Base-by-base conservation (phyloP, 2,888 invertebrate species). In the Nysson spinosus region DNA sequence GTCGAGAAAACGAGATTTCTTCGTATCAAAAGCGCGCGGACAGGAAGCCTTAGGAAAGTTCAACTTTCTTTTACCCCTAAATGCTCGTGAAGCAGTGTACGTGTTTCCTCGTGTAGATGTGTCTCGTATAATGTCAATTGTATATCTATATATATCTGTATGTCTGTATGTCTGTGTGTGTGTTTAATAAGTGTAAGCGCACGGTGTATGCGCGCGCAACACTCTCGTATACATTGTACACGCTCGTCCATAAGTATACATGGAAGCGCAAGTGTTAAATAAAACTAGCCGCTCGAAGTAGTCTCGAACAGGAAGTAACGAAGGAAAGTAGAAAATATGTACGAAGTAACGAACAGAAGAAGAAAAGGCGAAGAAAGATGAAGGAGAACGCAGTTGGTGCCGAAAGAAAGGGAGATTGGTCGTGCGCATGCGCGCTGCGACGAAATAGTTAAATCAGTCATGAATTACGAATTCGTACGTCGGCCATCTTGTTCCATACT, bases 141-240 rank as follows among this genome's bases (percentile, higher is more conserved):
- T n/a, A n/a, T 30, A 50, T 51, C 26, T 16, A 30, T 51, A 19
- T 37, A 19, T 11, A 19, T 11, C 17, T 51, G 35, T 35, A 24
- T 32, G 20, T 37, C 28, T 37, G 28, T 40, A 30, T 37, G n/a
- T 58, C 3, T 20, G n/a, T 26, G 22, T 44, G 17, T 43, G 14
- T 35, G 14, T 43, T 6, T 43, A n/a, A 35, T 35, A 6, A 40
- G 7, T 34, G 47, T 49, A 39, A 43, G 39, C 39, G 28, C 44
- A 49, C 56, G 56, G 32, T 35, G 43, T 30, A 55, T 42, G 62
- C 60, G 66, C n/a, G n/a, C 62, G 57, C 62, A 55, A 72, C 51
- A 63, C 46, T 60, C 49, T 75, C 74, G 75, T 75, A 72, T 75
- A 75, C 75, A 62, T 75, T 54, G 22, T 61, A 70, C 69, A 46